These are phyloP conservation scores for Aegotheles bennettii DNA, from an alignment of 2,113 vertebrate genomes.

Conservation along the genomic window DNA sequence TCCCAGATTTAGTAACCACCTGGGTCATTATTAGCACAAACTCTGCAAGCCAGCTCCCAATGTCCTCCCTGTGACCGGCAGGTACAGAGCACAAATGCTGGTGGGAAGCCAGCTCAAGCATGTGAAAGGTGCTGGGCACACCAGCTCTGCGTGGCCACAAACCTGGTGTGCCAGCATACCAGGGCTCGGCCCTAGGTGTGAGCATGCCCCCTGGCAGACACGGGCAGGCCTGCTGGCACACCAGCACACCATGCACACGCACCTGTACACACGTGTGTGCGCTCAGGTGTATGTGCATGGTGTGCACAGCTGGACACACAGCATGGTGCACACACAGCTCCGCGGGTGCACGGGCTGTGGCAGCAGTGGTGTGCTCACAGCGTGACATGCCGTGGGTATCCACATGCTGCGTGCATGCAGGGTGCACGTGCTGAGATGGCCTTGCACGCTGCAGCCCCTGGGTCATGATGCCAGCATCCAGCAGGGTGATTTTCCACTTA, in stretches of 20 bases:
- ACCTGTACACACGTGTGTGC: rapidly evolving
- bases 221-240: not conserved
- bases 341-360: rapidly evolving
- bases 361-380: not conserved
- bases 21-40: not conserved
- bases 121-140: not conserved
- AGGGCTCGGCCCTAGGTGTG: rapidly evolving
- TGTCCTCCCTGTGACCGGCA: not conserved
- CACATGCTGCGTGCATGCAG: rapidly evolving
- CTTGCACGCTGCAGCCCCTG: not conserved
- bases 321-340: rapidly evolving
- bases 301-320: rapidly evolving
- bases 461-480: not conserved
- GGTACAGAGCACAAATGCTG: not conserved
- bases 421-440: rapidly evolving
- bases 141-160: not conserved
- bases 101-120: not conserved
- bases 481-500: not conserved
- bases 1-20: not conserved
- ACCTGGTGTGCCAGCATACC: rapidly evolving
- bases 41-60: not conserved
- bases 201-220: rapidly evolving
- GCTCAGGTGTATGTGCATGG: rapidly evolving
- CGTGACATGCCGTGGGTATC: rapidly evolving
- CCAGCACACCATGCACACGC: rapidly evolving